These are phyloP conservation scores for Periplaneta americana DNA, from an alignment of 1,140 invertebrate genomes.

Conservation along the genomic window DNA sequence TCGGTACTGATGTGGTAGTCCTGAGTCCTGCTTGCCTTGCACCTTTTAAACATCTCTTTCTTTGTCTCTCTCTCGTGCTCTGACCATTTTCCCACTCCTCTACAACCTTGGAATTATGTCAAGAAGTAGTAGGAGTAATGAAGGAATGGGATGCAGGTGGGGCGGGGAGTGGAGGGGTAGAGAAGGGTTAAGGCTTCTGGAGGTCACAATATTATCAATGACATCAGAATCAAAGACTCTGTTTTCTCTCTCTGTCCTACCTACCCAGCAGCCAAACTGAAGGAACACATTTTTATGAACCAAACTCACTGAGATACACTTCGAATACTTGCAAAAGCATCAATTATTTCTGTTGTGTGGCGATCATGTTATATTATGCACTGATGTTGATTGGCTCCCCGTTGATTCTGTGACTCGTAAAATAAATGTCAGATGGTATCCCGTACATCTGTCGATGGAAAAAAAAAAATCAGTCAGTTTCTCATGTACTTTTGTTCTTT, in stretches of 20 bases:
- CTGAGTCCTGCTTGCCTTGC: neutral
- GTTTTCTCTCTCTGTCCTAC: neutral
- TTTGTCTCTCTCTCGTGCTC: neutral
- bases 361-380: neutral
- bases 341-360: neutral
- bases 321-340: neutral
- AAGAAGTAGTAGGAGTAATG: neutral
- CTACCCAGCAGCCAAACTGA: neutral
- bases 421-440: constrained; percentile 12
- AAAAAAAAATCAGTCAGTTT: neutral
- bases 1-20: neutral
- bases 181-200: neutral
- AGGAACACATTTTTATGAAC: neutral
- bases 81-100: neutral
- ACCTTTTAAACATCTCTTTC: neutral
- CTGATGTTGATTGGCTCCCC: constrained; percentile 16
- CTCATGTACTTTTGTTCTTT: too few species aligned
- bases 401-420: constrained; percentile 15
- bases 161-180: too few species aligned
- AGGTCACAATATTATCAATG: constrained; percentile 1
- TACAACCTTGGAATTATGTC: neutral
- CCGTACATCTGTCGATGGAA: constrained; percentile 9
- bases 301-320: neutral
- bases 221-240: neutral
- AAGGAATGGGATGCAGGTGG: neutral